A percentile compares a stretch with the other conserved stretches of the same genome.
Evolutionary conservation across 53 echinoderm and acorn worm species (phyloP).

Genomic region (Stichopus horrens): DNA sequence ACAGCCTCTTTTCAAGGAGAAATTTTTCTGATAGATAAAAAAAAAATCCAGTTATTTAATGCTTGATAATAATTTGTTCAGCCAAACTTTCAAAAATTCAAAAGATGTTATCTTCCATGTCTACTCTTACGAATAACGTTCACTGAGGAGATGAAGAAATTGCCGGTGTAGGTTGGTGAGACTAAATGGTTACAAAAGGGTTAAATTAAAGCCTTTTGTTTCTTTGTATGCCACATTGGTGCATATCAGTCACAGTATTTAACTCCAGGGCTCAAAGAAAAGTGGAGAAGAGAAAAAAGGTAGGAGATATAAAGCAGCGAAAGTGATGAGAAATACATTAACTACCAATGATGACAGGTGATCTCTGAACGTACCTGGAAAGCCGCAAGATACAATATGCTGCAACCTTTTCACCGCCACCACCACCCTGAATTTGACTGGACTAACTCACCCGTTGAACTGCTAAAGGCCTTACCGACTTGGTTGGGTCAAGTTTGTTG

Average conservation of each 20-base stretch:
- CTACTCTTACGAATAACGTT: not conserved
- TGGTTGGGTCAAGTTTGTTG: conserved; percentile 13
- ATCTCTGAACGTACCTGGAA: not conserved
- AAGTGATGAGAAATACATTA: not conserved
- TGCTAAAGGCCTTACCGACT: conserved; percentile 47
- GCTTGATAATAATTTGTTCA: too few species aligned
- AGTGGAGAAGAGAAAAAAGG: not conserved
- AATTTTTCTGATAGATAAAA: too few species aligned
- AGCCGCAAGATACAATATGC: not conserved
- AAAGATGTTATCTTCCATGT: too few species aligned
- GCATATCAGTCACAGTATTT: not conserved
- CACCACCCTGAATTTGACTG: conserved; percentile 39
- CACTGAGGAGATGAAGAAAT: not conserved
- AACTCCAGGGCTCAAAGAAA: not conserved
- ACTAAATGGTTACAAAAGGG: not conserved
- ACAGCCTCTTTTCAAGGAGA: too few species aligned
- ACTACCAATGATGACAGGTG: not conserved
- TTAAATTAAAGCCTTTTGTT: too few species aligned
- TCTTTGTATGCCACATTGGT: too few species aligned
- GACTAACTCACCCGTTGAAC: conserved; percentile 41
- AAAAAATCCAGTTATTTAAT: too few species aligned
- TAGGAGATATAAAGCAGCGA: not conserved
- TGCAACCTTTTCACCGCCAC: not conserved
- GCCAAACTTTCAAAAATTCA: too few species aligned
- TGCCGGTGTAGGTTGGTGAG: not conserved